A percentile compares a stretch with the other conserved stretches of the same genome.
phyloP scores from a whole-genome alignment of 1,140 invertebrate species.

The Caenorhabditis inopinata region DNA sequence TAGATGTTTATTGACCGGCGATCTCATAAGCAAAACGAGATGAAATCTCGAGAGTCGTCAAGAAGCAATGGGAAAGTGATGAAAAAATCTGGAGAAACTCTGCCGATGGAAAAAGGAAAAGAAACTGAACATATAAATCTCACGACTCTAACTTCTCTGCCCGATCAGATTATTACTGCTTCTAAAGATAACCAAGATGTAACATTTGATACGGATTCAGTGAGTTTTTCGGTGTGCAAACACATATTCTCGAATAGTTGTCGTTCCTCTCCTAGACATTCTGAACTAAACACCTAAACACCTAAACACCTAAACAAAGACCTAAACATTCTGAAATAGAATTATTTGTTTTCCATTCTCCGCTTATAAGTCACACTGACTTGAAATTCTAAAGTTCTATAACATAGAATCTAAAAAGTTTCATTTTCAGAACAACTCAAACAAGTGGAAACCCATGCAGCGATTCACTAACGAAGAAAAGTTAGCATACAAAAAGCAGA shows the following conservation, averaged over 20 bases:
- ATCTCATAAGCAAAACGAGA: constrained; percentile 4
- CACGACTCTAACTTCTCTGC: not conserved
- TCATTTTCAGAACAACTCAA: not conserved
- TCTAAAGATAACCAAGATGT: not conserved
- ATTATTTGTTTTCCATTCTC: too few species aligned
- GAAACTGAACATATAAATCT: not conserved
- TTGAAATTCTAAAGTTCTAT: too few species aligned
- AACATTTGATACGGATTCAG: constrained; percentile 1
- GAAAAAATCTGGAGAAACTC: not conserved
- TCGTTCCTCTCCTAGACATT: too few species aligned
- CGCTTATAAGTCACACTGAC: too few species aligned
- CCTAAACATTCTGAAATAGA: too few species aligned
- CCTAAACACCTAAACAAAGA: too few species aligned
- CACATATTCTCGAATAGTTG: too few species aligned
- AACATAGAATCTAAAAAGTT: not conserved
- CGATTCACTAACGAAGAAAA: not conserved
- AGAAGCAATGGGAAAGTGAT: not conserved
- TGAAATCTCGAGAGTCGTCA: not conserved
- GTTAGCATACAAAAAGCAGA: not conserved
- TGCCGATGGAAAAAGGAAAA: not conserved
- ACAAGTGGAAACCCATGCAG: constrained; percentile 17
- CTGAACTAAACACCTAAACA: too few species aligned
- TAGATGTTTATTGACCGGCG: constrained; percentile 39
- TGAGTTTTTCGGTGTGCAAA: not conserved
- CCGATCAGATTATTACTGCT: not conserved